Evolutionary conservation across 2,797 vertebrate species (phyloP).

Genomic region (Tokudaia tokunoshimensis): DNA sequence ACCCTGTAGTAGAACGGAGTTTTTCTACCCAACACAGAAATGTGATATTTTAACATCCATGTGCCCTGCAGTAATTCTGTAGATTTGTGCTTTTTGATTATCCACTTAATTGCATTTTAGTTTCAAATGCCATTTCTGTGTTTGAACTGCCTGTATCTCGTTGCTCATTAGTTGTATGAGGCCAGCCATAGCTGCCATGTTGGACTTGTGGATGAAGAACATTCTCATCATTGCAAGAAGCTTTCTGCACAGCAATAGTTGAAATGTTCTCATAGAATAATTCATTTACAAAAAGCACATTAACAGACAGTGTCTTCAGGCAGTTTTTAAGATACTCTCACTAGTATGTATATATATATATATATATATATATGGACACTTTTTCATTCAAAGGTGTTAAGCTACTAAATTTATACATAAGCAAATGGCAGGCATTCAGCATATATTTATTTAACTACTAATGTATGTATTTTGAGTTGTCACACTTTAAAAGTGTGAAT

Average conservation of each 20-base stretch:
- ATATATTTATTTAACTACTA: slow-evolving; percentile 42
- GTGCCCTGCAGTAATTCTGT: background rate
- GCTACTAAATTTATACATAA: slow-evolving; percentile 41
- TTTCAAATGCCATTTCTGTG: background rate
- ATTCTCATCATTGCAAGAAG: background rate
- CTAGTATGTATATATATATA: background rate
- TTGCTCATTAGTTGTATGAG: background rate
- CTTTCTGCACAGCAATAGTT: background rate
- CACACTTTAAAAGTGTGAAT: slow-evolving; percentile 45
- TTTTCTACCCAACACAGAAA: slow-evolving; percentile 37
- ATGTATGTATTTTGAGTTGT: slow-evolving; percentile 23
- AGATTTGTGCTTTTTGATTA: background rate
- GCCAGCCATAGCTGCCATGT: background rate
- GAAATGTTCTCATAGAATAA: slow-evolving; percentile 15
- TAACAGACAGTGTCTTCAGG: background rate
- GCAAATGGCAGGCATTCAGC: slow-evolving; percentile 11
- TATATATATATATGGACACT: background rate
- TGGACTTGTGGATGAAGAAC: background rate
- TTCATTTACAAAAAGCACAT: slow-evolving; percentile 37
- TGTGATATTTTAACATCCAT: background rate
- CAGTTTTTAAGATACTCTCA: slow-evolving; percentile 23
- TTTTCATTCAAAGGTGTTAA: slow-evolving; percentile 9
- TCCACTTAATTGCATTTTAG: slow-evolving; percentile 8
- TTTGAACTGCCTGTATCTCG: background rate
- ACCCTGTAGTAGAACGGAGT: slow-evolving; percentile 4